Base-by-base conservation (phyloP, 2,113 vertebrate genomes). In the Takifugu bimaculatus region DNA sequence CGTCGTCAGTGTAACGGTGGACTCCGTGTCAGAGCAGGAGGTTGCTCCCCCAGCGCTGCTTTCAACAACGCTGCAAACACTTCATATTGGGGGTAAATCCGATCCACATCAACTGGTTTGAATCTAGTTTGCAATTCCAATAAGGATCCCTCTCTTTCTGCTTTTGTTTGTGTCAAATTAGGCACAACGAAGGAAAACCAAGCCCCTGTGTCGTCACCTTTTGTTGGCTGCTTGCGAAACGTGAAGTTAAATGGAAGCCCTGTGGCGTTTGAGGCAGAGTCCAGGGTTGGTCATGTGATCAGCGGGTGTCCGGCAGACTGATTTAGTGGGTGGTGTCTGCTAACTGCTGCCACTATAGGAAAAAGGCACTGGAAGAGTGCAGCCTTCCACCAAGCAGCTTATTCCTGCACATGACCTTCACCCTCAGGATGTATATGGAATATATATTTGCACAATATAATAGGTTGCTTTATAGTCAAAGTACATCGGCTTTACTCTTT, bases 11-110 rank as follows among this genome's bases (percentile, higher is more conserved):
- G 78, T 95, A 26, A 63, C 76, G 15, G 86, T 94, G 77, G 93
- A 89, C 47, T 50, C 83, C 5, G 59, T 67, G 7, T 88, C 60
- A 1, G 87, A 89, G 68, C 76, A 78, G 49, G 86, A 80, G 26
- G 61, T 55, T 1, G 70, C 70, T 13, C 64, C 44, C 25, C 57
- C 45, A 4, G 15, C 11, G 39, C 44, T 43, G 2, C 13, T 45
- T 2, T 67, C 69, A 20, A 63, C 0, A 28, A 54, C 59, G 20
- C 71, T 5, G 15, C 80, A 83, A 26, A 82, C 81, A 1, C 83
- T 96, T 11, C 88, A 93, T 79, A 78, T 95, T 0, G 93, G 94
- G 51, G 92, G 91, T 97, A 92, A 67, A 65, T 15, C 39, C 20
- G 26, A n/a, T n/a, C 48, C 20, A 50, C 4, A 26, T 3, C n/a